Percentiles rank a stretch among this genome's conserved stretches.
Conservation (phyloP, 2,113 vertebrate genomes). For the Prinia subflava region DNA sequence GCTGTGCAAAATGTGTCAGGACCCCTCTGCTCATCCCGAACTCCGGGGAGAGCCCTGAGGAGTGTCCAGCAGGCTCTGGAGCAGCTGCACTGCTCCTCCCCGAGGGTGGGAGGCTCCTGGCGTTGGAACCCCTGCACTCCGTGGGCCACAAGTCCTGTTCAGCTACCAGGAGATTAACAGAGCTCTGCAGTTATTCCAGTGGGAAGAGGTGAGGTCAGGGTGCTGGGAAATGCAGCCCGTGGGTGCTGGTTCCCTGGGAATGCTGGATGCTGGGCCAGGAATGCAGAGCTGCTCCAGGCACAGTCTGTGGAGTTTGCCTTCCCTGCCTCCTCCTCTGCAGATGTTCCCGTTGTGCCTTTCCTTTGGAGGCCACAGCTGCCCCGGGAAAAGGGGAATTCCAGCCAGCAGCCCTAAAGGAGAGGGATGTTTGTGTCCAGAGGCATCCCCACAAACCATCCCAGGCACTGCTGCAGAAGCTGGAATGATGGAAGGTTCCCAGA, state of each 20-base stretch:
- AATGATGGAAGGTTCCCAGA: background rate
- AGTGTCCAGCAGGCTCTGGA: background rate
- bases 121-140: background rate
- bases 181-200: no score
- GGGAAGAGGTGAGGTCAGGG: no score
- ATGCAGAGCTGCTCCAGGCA: background rate
- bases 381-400: background rate
- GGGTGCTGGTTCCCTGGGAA: background rate
- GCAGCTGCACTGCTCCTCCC: background rate
- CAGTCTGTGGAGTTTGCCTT: background rate
- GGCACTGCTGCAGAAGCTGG: background rate
- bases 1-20: fast-evolving
- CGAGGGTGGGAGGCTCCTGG: background rate
- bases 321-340: background rate
- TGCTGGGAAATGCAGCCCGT: background rate
- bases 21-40: background rate
- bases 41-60: background rate
- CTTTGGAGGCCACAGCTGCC: background rate
- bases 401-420: background rate
- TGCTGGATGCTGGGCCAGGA: background rate
- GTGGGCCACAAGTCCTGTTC: background rate
- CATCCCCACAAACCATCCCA: background rate
- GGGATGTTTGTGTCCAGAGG: background rate
- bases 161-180: no score
- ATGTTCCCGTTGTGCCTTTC: background rate